Conservation (phyloP, 2,888 invertebrate genomes). For the Elegia similella region DNA sequence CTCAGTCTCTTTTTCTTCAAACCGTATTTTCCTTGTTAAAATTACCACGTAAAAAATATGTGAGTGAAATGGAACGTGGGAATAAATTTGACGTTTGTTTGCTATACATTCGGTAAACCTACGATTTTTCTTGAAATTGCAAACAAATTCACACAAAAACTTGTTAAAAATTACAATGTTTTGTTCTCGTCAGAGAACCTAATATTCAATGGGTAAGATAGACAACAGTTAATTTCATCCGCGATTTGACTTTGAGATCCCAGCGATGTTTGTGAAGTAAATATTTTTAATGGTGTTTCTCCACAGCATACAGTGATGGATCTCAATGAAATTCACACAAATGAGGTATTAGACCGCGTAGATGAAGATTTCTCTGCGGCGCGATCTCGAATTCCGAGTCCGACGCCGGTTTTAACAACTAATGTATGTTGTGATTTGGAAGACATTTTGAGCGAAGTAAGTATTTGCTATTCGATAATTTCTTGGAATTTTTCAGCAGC, state of each 20-base stretch:
- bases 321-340: constrained; percentile 69
- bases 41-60: background rate
- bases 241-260: constrained; percentile 29
- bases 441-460: constrained; percentile 79
- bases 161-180: constrained; percentile 47
- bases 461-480: constrained; percentile 33
- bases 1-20: no score
- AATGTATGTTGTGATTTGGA: constrained; percentile 72
- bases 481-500: background rate
- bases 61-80: constrained; percentile 32
- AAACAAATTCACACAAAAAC: constrained; percentile 5
- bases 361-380: constrained; percentile 61
- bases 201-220: constrained; percentile 73
- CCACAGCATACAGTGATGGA: constrained; percentile 77
- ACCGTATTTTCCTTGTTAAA: no score
- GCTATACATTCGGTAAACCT: constrained; percentile 41
- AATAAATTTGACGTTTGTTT: constrained; percentile 50
- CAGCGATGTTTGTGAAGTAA: constrained; percentile 49
- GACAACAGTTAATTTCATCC: constrained; percentile 16
- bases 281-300: constrained; percentile 53
- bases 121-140: constrained; percentile 8
- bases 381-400: constrained; percentile 62
- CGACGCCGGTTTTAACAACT: constrained; percentile 63
- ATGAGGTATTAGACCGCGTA: constrained; percentile 69
- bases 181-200: constrained; percentile 78